Percentiles rank a stretch among this genome's conserved stretches.
Evolutionary conservation across 1,140 invertebrate genomes (phyloP).

Genomic region (Potamilus streckersoni): DNA sequence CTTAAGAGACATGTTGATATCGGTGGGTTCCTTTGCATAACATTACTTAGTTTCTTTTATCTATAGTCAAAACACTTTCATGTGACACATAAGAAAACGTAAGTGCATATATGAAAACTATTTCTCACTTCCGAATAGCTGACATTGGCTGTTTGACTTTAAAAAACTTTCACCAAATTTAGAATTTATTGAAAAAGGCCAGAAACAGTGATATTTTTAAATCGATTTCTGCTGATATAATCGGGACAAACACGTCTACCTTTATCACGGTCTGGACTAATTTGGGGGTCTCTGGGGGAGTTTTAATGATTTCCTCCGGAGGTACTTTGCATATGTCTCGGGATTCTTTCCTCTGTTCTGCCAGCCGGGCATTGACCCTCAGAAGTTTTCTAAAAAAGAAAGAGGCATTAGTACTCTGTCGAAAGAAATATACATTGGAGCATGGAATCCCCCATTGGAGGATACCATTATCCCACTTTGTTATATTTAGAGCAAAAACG

Average conservation of each 20-base stretch:
- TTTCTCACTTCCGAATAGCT: background rate
- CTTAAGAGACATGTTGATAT: too few relatives aligned
- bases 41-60: too few relatives aligned
- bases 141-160: background rate
- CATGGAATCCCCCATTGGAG: background rate
- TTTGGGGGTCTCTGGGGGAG: slow-evolving; percentile 55
- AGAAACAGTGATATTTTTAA: too few relatives aligned
- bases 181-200: background rate
- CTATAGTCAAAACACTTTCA: too few relatives aligned
- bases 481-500: background rate
- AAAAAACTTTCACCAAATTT: background rate
- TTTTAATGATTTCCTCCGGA: slow-evolving; percentile 58
- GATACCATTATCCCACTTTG: background rate
- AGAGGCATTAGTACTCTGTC: background rate
- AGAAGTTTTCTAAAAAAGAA: slow-evolving; percentile 54
- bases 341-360: slow-evolving; percentile 40
- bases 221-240: background rate
- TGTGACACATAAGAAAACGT: background rate
- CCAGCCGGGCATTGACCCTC: slow-evolving; percentile 55
- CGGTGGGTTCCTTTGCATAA: background rate
- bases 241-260: slow-evolving; percentile 28
- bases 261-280: slow-evolving; percentile 58
- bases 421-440: background rate
- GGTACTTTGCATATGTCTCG: slow-evolving; percentile 36
- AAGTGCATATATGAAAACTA: background rate